Conservation (phyloP, 2,113 vertebrate species). For the Urocitellus parryii region DNA sequence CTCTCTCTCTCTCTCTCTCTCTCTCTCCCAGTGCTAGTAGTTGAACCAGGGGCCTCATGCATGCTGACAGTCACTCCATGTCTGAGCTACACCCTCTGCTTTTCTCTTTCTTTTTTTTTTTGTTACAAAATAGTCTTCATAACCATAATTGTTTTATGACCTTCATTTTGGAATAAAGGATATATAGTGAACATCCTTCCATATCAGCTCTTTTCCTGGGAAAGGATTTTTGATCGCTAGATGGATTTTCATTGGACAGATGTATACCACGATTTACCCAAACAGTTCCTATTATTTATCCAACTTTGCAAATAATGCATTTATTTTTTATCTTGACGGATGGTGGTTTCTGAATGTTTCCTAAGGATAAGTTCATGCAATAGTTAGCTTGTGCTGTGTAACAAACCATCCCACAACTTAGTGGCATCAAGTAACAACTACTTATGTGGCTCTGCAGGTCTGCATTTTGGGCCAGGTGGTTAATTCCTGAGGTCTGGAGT, state of each 20-base stretch:
- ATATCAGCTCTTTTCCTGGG: background rate
- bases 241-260: background rate
- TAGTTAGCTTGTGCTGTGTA: conserved; percentile 38
- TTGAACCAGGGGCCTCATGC: no score
- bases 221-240: background rate
- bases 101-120: background rate
- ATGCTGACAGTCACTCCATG: background rate
- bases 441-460: background rate
- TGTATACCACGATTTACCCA: background rate
- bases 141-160: background rate
- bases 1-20: no score
- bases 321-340: background rate
- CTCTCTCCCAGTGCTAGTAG: no score
- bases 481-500: background rate
- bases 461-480: background rate
- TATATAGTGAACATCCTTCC: conserved; percentile 16
- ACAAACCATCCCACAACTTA: background rate
- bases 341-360: background rate
- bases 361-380: background rate
- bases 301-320: background rate
- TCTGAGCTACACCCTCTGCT: background rate
- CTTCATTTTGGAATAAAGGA: background rate
- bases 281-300: background rate
- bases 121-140: background rate
- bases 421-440: background rate